Base-by-base conservation (phyloP, 2,797 vertebrate genomes). In the Neostethus bicornis region DNA sequence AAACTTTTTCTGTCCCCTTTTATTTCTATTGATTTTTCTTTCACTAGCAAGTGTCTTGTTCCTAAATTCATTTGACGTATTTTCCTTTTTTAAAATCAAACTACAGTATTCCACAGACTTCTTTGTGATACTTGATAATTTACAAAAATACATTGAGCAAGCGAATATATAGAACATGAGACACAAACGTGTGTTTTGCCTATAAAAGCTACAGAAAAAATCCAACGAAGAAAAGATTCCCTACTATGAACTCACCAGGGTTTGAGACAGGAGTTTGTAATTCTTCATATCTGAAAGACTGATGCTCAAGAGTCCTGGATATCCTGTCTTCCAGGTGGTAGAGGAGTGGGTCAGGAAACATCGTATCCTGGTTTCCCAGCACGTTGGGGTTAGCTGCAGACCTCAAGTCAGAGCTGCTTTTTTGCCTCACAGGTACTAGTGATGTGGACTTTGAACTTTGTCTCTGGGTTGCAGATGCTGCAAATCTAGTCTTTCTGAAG, bases 191-290 rank as follows among this genome's bases (percentile, higher is more conserved):
- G 31, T 31, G 29, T 11, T 3, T 5, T 11, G 28, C 28, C n/a
- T 6, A n/a, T 35, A n/a, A 34, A 35, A 1, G 14, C 5, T 35
- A 16, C 6, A 43, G 14, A 25, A 20, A 35, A 45, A 56, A 17
- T 24, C 1, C 37, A 2, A 43, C 14, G 4, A 4, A 10, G 7
- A 3, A 23, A 17, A 3, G 9, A 0, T 31, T 25, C 21, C 5
- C 49, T 28, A 38, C 38, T 20, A 5, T 29, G 13, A 20, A 67
- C 89, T 90, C 89, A 93, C 92, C 86, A 83, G 91, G 91, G 80
- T 91, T 79, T 71, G 85, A 81, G 58, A 89, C 50, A 54, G 76
- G 50, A 1, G 42, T 65, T 46, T 90, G 81, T 2, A 88, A 51
- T 28, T 88, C 77, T 11, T 82, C 66, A 5, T 56, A 61, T 62